Percentiles rank a stretch among this genome's conserved stretches.
Conservation (phyloP, 1,140 invertebrate genomes). For the Hetaerina americana region DNA sequence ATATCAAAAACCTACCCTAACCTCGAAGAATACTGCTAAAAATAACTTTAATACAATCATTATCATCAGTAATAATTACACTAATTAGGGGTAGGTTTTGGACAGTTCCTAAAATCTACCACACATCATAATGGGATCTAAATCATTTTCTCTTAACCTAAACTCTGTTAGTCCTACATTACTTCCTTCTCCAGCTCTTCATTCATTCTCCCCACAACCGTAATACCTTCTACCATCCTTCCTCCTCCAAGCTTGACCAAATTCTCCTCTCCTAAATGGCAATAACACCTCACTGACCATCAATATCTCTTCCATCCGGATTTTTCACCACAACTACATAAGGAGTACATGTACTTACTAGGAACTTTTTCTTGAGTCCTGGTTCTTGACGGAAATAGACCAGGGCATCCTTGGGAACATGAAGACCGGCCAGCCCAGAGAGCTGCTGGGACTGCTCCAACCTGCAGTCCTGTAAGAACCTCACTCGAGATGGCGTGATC, state of each 20-base stretch:
- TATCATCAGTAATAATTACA: no score
- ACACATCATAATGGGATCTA: no score
- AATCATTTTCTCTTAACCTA: no score
- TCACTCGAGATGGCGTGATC: conserved; percentile 15
- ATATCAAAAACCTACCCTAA: no score
- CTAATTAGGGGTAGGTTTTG: no score
- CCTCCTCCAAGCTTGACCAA: neutral
- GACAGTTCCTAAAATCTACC: no score
- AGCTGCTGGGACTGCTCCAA: conserved; percentile 21
- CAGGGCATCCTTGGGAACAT: conserved; percentile 28
- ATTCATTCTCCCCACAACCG: neutral
- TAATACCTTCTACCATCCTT: neutral
- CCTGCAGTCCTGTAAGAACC: conserved; percentile 16
- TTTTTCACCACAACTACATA: no score
- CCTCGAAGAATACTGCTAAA: no score
- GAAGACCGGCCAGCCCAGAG: conserved; percentile 21
- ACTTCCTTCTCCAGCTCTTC: neutral
- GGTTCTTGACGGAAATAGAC: conserved; percentile 34
- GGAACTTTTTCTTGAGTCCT: conserved; percentile 32
- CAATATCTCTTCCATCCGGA: no score
- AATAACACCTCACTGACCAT: neutral
- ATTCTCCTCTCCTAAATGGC: neutral
- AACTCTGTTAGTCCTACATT: neutral
- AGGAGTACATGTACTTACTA: conserved; percentile 24
- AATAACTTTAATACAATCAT: no score